Base-by-base conservation (phyloP, 2,113 vertebrate genomes). In the Bubo bubo region DNA sequence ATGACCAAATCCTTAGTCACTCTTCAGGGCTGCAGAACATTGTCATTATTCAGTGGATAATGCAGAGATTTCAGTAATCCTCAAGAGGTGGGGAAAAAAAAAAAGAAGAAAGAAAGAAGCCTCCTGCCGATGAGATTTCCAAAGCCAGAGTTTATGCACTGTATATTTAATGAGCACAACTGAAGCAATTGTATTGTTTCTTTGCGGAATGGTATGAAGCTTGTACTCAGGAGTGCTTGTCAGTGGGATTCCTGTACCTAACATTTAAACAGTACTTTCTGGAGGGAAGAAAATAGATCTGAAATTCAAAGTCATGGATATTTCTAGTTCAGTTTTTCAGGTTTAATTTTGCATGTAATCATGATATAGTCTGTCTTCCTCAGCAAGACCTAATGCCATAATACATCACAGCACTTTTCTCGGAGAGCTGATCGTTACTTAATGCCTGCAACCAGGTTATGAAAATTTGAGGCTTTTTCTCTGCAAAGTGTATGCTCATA, bases 311-410 rank as follows among this genome's bases (percentile, higher is more conserved):
- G 50, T 86, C 7, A 47, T 50, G 34, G 37, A 14, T 94, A 58
- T 94, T 95, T 95, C 59, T 88, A 88, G 83, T 59, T 49, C 55
- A 88, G 50, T 71, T 90, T 93, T 94, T 91, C 71, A 70, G 59
- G 62, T 79, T 96, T 93, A 96, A 95, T 96, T 97, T 96, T 97
- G 81, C 89, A 67, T 91, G 66, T 87, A 90, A 96, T 95, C 66
- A 43, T 2, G 6, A 66, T 73, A 56, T 50, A 55, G 47, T 89
- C 80, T 93, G 74, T 68, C 89, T 93, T 79, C 74, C 84, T 79
- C 89, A 85, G 77, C 52, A 70, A 94, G 87, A 70, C n/a, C 71
- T 83, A 83, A 76, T 70, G 77, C 81, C 0, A 0, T 89, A 81
- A 93, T 96, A 91, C 47, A 86, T 96, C 84, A 88, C 79, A 50